A percentile compares a stretch with the other conserved stretches of the same genome.
Evolutionary conservation across 2,113 vertebrate species (phyloP).

Genomic region (Dascyllus trimaculatus): DNA sequence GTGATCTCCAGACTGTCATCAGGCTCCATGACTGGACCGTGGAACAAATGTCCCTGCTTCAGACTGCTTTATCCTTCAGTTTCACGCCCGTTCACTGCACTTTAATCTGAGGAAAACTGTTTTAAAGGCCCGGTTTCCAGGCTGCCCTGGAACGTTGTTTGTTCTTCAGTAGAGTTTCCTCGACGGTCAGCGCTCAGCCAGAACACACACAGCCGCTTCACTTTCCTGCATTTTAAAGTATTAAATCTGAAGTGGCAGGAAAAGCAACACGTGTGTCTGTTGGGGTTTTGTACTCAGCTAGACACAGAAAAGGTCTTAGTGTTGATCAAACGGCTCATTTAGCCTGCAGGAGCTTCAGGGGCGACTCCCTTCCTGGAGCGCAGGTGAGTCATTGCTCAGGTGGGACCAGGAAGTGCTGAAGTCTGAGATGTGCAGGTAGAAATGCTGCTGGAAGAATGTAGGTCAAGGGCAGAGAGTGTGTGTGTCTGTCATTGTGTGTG

Average conservation of each 20-base stretch:
- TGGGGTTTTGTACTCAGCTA: no score
- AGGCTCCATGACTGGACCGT: no score
- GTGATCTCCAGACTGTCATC: no score
- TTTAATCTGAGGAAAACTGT: conserved; percentile 14
- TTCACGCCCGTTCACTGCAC: no score
- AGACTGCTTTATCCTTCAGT: no score
- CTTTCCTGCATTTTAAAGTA: no score
- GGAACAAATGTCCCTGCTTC: no score
- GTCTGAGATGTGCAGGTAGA: conserved; percentile 23
- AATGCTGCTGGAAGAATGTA: conserved; percentile 25
- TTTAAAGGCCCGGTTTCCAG: not conserved
- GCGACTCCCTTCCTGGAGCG: conserved; percentile 45
- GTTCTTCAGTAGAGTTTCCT: conserved; percentile 21
- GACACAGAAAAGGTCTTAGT: no score
- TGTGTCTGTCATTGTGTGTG: no score
- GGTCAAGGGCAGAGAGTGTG: conserved; percentile 51
- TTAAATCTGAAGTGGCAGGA: no score
- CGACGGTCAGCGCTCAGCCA: conserved; percentile 32
- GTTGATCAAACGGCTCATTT: no score
- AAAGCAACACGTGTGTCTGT: no score
- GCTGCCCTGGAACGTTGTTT: conserved; percentile 35
- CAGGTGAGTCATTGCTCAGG: conserved; percentile 51
- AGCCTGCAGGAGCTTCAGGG: not conserved
- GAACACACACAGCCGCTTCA: not conserved
- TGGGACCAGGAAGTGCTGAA: conserved; percentile 43